Evolutionary conservation across 2,888 invertebrate species (phyloP).

Genomic region (Venusia cambrica): DNA sequence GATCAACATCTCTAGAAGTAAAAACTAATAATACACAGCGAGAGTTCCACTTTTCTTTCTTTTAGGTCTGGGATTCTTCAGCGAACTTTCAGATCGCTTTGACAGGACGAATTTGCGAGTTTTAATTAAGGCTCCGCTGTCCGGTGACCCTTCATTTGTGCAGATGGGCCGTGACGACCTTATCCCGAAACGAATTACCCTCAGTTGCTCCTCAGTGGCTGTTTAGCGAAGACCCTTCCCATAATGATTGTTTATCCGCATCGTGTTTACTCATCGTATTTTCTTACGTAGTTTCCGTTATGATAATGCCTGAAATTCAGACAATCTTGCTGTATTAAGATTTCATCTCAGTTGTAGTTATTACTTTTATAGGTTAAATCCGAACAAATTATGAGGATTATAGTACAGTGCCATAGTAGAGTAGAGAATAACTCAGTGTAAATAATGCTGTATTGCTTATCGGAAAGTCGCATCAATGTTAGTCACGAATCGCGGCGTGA

Average conservation of each 20-base stretch:
- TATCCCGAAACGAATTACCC: conserved; percentile 70
- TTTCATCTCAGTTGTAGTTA: too few relatives aligned
- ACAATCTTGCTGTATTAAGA: too few relatives aligned
- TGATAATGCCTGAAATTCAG: conserved; percentile 1
- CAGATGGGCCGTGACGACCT: conserved; percentile 64
- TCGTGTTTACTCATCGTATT: conserved; percentile 20
- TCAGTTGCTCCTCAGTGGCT: conserved; percentile 49
- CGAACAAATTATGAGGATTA: conserved; percentile 30
- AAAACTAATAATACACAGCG: conserved; percentile 33
- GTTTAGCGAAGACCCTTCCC: conserved; percentile 40
- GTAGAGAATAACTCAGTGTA: conserved; percentile 46
- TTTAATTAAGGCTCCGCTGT: conserved; percentile 70
- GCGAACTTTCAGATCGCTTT: conserved; percentile 35
- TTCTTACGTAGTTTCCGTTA: conserved; percentile 2
- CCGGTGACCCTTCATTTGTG: conserved; percentile 70
- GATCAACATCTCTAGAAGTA: conserved; percentile 18
- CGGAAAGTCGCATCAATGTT: conserved; percentile 58
- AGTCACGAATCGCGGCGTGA: conserved; percentile 65
- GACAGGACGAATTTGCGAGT: conserved; percentile 57
- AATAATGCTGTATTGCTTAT: conserved; percentile 63
- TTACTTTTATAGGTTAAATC: too few relatives aligned
- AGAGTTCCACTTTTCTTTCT: conserved; percentile 35
- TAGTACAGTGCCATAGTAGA: conserved; percentile 37
- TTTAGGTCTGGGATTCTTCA: conserved; percentile 25
- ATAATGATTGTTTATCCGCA: conserved; percentile 35